Base-by-base conservation (phyloP, 2,797 vertebrate species). In the Percopsis omiscomaycus region DNA sequence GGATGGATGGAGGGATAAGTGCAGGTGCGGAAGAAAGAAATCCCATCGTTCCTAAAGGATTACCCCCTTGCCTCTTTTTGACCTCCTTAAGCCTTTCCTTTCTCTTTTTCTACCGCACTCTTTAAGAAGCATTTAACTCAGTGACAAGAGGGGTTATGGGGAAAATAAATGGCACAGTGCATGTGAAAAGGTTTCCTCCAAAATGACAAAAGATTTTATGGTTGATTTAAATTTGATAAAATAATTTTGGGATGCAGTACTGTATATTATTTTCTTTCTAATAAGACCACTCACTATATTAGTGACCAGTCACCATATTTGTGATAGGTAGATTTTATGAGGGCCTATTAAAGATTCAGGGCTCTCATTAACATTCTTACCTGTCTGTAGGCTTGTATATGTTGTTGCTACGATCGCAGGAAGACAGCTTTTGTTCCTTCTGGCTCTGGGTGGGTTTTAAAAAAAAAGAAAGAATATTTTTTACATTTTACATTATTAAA, bases 301-400 rank as follows among this genome's bases (percentile, higher is more conserved):
- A 5, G 32, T 37, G 32, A 5, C 6, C 32, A 37, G 32, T 37
- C 4, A 6, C 2, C 6, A 37, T 37, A 37, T 37, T 5, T 37
- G 32, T 37, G 8, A 37, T 22, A 15, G 5, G n/a, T 30, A 13
- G 12, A 32, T 55, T 30, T 55, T 55, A 16, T 52, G n/a, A 5
- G 32, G 32, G 5, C 32, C 32, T 8, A 37, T 37, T 37, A 3
- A 51, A 51, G 49, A 8, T 10, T n/a, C 2, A 22, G 13, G 46
- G 30, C 15, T 47, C 3, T n/a, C 32, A n/a, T 15, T 47, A 16
- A 14, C 13, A 16, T 16, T 30, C 87, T 87, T 75, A 98, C 98
- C 96, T 96, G 64, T 98, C 98, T 55, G 89, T 90, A 37, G 92
- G 83, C 75, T 98, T 98, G 47, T 79, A 90, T 27, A 86, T n/a